Conservation (phyloP, 2,113 vertebrate genomes). For the Phodopus roborovskii region DNA sequence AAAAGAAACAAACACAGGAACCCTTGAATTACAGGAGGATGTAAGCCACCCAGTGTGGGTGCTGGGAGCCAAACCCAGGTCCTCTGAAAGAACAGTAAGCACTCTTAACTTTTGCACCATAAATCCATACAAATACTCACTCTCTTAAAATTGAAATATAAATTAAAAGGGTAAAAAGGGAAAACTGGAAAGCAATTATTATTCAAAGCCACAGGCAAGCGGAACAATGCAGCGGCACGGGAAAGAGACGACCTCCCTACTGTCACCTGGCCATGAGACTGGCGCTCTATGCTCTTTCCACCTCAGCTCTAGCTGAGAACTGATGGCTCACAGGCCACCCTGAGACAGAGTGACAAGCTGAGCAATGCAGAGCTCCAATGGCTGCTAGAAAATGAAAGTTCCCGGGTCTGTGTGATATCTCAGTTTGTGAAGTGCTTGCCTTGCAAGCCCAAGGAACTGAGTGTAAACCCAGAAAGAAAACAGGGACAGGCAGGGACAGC, state of each 20-base stretch:
- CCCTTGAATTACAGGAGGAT: neutral
- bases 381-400: slow-evolving; percentile 28
- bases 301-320: neutral
- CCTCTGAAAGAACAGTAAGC: neutral
- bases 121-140: neutral
- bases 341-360: slow-evolving; percentile 35
- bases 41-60: neutral
- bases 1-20: neutral
- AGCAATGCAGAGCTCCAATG: neutral
- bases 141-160: slow-evolving; percentile 21
- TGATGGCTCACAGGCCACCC: neutral
- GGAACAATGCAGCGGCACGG: slow-evolving; percentile 40
- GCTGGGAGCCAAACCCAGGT: neutral
- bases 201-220: slow-evolving; percentile 28
- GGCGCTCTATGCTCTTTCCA: neutral
- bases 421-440: neutral
- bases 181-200: slow-evolving; percentile 45
- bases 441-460: neutral
- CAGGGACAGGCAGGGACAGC: neutral
- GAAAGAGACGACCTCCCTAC: slow-evolving; percentile 20
- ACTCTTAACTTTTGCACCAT: neutral
- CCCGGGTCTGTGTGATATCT: neutral
- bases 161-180: neutral
- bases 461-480: neutral
- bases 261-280: slow-evolving; percentile 61